Percentiles rank a stretch among this genome's conserved stretches.
phyloP scores from a whole-genome alignment of 2,797 vertebrate species.

The Rhodeus uyekii region DNA sequence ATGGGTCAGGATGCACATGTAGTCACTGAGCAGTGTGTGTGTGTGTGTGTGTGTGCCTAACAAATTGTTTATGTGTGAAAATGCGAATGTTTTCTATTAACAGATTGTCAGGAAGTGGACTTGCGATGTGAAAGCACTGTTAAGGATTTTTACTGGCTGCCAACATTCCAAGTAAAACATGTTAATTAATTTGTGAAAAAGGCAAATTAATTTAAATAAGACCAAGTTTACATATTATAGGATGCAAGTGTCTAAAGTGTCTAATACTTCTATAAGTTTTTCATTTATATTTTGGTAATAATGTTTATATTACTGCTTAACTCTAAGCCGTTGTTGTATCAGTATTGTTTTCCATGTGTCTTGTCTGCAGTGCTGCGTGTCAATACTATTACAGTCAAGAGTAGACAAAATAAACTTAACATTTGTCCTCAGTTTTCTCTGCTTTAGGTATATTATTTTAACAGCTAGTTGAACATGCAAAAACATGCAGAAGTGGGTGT shows the following conservation, averaged over 20 bases:
- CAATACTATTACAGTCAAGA: neutral
- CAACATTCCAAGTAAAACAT: neutral
- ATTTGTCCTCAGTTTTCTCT: neutral
- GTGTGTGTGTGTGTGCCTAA: constrained; percentile 39
- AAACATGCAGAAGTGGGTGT: neutral
- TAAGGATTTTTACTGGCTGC: constrained; percentile 52
- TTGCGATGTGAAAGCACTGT: constrained; percentile 51
- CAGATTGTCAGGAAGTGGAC: neutral
- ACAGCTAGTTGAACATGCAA: neutral
- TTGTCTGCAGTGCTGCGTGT: neutral
- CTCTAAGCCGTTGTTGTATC: neutral
- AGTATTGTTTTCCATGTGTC: neutral
- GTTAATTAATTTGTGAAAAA: neutral
- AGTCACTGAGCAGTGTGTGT: neutral
- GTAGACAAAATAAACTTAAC: neutral
- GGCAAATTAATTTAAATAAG: neutral
- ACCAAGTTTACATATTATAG: neutral
- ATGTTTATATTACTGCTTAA: neutral
- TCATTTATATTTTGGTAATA: neutral
- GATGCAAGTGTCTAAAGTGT: neutral
- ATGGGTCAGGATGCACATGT: constrained; percentile 38
- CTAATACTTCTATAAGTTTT: neutral
- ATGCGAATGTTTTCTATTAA: constrained; percentile 46
- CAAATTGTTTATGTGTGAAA: constrained; percentile 30
- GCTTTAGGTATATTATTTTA: neutral